These are phyloP conservation scores for Venusia cambrica DNA, from an alignment of 2,888 invertebrate species.

Conservation along the genomic window DNA sequence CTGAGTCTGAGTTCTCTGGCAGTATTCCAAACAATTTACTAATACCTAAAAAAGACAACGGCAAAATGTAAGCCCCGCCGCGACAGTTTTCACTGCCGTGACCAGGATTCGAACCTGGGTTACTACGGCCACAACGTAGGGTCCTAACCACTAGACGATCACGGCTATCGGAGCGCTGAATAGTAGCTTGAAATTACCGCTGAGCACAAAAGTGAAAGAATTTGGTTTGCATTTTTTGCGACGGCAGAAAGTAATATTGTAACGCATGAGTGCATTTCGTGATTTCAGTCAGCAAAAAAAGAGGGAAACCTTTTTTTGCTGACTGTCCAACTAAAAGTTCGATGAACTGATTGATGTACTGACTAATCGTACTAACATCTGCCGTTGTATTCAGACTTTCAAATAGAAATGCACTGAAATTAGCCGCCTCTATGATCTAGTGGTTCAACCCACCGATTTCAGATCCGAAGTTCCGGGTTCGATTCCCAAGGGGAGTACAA, in stretches of 20 bases:
- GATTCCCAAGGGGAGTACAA: no score
- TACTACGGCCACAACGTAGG: constrained; percentile 89
- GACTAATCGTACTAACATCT: no score
- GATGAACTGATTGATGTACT: no score
- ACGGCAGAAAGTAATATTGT: constrained; percentile 2
- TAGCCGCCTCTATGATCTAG: no score
- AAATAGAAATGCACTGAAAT: no score
- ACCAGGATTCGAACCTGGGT: constrained; percentile 87
- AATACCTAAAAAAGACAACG: neutral
- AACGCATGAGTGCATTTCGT: constrained; percentile 19
- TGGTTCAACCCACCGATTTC: no score
- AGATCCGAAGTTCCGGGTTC: no score
- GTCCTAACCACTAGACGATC: constrained; percentile 87
- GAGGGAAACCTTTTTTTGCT: no score
- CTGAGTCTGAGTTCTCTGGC: no score
- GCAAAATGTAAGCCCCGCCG: constrained; percentile 36
- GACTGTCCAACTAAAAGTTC: no score
- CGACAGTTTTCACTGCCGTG: constrained; percentile 67
- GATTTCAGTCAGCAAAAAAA: no score
- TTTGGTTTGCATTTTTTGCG: constrained; percentile 7
- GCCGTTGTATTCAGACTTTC: no score
- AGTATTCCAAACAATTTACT: constrained; percentile 18
- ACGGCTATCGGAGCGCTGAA: constrained; percentile 57
- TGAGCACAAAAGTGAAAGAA: constrained; percentile 8
- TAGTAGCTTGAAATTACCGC: constrained; percentile 7